A percentile compares a stretch with the other conserved stretches of the same genome.
Conservation (phyloP, 2,113 vertebrate species). For the Cyanoderma ruficeps region DNA sequence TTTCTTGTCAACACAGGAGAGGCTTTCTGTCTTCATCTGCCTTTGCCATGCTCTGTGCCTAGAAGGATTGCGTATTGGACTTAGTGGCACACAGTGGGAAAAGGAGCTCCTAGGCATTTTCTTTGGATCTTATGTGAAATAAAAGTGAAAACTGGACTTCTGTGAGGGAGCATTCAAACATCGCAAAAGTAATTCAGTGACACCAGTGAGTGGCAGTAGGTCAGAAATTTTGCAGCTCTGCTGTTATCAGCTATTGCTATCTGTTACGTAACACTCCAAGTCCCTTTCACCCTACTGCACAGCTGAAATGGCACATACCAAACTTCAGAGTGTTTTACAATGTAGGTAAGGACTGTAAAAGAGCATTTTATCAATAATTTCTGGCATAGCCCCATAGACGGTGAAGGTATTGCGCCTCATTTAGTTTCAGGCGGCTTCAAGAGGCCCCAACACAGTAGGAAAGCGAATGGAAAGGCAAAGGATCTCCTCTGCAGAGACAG, state of each 20-base stretch:
- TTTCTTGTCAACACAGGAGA: neutral
- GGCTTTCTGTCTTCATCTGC: neutral
- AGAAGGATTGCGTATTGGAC: neutral
- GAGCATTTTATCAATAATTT: neutral
- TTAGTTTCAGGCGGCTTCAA: neutral
- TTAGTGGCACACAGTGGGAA: neutral
- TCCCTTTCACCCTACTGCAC: fast-evolving
- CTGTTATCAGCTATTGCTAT: neutral
- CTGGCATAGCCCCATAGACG: neutral
- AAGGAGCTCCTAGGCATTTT: neutral
- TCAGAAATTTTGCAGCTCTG: neutral
- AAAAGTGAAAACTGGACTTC: neutral
- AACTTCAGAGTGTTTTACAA: neutral
- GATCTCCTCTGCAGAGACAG: neutral
- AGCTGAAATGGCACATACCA: neutral
- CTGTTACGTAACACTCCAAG: neutral
- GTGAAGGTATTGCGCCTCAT: neutral
- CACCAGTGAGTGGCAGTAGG: neutral
- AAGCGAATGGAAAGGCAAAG: neutral
- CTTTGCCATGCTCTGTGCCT: neutral
- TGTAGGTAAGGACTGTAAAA: neutral
- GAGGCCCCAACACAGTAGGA: neutral
- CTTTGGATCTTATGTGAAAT: neutral
- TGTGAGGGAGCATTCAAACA: neutral
- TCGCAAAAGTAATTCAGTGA: neutral